Evolutionary conservation across 2,888 invertebrate genomes (phyloP).

Genomic region (Deilephila porcellus): DNA sequence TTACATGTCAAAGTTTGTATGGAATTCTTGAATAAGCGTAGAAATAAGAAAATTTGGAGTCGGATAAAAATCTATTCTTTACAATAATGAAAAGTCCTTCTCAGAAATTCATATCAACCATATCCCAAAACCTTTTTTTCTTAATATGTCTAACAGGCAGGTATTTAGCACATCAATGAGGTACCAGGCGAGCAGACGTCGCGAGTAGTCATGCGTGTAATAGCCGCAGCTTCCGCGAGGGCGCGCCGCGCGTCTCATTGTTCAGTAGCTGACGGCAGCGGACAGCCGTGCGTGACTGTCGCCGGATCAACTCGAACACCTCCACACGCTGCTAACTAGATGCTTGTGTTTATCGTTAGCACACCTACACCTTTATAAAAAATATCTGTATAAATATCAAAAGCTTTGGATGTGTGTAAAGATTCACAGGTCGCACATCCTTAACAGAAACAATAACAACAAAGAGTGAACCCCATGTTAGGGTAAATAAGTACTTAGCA

Average conservation of each 20-base stretch:
- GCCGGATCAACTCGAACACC: constrained; percentile 36
- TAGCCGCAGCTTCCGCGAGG: constrained; percentile 74
- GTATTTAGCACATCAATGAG: constrained; percentile 24
- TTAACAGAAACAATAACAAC: no score
- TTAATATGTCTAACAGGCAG: not conserved
- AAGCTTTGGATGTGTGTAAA: not conserved
- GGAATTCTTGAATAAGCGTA: no score
- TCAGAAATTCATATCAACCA: no score
- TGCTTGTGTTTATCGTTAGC: not conserved
- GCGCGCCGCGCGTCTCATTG: constrained; percentile 64
- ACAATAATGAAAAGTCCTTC: no score
- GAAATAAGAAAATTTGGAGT: no score
- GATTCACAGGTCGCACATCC: not conserved
- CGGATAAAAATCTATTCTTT: no score
- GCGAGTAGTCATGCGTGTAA: constrained; percentile 70
- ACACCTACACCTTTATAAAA: not conserved
- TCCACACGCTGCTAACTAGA: not conserved
- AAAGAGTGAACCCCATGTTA: no score
- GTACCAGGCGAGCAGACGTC: constrained; percentile 51
- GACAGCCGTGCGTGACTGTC: constrained; percentile 62
- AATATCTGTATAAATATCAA: not conserved
- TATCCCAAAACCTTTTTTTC: not conserved
- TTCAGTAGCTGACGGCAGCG: constrained; percentile 42
- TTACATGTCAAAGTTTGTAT: no score
- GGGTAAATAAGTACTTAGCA: no score